Evolutionary conservation across 2,113 vertebrate genomes (phyloP), one percentile per base, ranked within the genome.

Genomic region (Lutjanus erythropterus): DNA sequence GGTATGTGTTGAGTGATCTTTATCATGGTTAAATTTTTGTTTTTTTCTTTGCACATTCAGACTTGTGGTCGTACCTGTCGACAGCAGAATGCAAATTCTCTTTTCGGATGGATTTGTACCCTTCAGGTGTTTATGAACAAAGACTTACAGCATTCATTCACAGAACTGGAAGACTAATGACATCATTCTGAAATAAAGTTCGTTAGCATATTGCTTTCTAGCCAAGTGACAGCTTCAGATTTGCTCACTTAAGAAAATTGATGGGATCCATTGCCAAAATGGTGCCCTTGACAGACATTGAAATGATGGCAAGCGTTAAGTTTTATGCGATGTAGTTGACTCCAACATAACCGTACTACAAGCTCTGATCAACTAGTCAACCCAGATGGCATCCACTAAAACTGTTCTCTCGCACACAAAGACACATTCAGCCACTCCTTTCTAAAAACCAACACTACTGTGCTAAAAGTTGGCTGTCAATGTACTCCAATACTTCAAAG

Each of bases 311-410:
- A 70, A 89, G 86, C 75, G 82, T 93, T 93, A 94, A 90, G 88
- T 92, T 94, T 93, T 90, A 92, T 90, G 88, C 65, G 74, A 86
- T 84, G 88, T 84, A 91, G 89, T 93, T 91, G 91, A 94, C 89
- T 90, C 71, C 78, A 85, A 81, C 75, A 85, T 84, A 90, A 88
- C 85, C 83, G 86, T 25, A 69, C 79, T 56, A 86, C 82, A 87
- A 80, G 87, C 90, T 53, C 79, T 68, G 81, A 93, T 89, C 86
- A 86, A 88, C 89, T 85, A 81, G 90, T 86, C 81, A 87, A 88
- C 83, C 75, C 83, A 75, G 69, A 65, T 31, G 56, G 71, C 66
- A 68, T 71, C 65, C 55, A 56, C 33, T 71, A 27, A 79, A 64
- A 59, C 60, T 5, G 62, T 55, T 68, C 71, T 78, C 50, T 12